Evolutionary conservation across 2,797 vertebrate genomes (phyloP).

Genomic region (Pangasius sanitwongsei): DNA sequence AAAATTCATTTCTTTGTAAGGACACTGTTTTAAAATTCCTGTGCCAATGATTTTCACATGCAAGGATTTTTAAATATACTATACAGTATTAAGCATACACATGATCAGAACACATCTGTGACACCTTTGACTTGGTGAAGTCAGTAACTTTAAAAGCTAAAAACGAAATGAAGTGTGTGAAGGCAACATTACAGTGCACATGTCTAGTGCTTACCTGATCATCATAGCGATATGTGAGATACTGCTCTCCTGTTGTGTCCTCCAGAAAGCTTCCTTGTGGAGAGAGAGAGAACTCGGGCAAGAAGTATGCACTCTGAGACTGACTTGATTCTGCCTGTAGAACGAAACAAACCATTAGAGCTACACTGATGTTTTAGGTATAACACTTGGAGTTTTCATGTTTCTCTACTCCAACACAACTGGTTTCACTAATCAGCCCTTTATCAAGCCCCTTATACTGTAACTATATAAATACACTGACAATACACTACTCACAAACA

Average conservation of each 20-base stretch:
- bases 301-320: constrained; percentile 84
- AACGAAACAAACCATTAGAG: constrained; percentile 43
- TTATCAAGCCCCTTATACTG: background rate
- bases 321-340: constrained; percentile 75
- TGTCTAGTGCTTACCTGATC: constrained; percentile 82
- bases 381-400: background rate
- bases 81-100: background rate
- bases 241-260: constrained; percentile 87
- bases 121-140: background rate
- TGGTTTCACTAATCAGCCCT: background rate
- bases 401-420: background rate
- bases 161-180: background rate
- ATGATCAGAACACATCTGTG: background rate
- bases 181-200: background rate
- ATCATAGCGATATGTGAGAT: constrained; percentile 87
- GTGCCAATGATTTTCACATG: background rate
- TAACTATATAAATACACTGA: background rate
- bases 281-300: constrained; percentile 90
- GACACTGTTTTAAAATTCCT: too few relatives aligned
- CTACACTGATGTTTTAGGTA: background rate
- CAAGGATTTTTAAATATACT: background rate
- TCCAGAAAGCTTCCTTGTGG: constrained; percentile 93
- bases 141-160: background rate
- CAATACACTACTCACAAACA: background rate
- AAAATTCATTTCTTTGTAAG: background rate